Evolutionary conservation across 2,888 invertebrate genomes (phyloP).

Genomic region (Metalampra italica): DNA sequence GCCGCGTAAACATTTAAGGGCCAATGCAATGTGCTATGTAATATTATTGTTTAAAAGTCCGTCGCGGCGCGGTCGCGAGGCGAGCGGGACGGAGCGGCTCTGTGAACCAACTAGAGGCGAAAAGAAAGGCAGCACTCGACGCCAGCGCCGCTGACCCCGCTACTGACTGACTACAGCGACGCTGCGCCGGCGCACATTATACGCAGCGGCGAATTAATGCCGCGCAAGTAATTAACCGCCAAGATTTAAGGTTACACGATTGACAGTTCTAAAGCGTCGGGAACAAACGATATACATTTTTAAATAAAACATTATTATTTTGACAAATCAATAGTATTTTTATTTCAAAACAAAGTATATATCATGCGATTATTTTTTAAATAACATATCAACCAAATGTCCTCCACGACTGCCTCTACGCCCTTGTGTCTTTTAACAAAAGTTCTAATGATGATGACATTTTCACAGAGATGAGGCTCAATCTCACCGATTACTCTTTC

Average conservation of each 20-base stretch:
- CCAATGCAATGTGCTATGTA: neutral
- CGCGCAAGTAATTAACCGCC: constrained; percentile 26
- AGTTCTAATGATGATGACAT: too few relatives aligned
- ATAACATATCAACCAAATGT: too few relatives aligned
- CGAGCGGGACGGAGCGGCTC: constrained; percentile 45
- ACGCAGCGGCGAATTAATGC: constrained; percentile 30
- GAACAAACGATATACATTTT: too few relatives aligned
- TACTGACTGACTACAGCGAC: constrained; percentile 24
- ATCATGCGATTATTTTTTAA: too few relatives aligned
- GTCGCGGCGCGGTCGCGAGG: constrained; percentile 22
- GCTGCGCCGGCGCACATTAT: constrained; percentile 19
- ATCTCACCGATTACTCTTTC: too few relatives aligned
- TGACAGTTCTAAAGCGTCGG: too few relatives aligned
- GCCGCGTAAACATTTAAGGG: constrained; percentile 34
- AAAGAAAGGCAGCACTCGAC: constrained; percentile 47
- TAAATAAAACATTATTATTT: too few relatives aligned
- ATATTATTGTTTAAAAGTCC: constrained; percentile 19
- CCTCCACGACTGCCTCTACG: too few relatives aligned
- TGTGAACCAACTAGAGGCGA: constrained; percentile 48
- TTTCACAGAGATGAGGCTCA: too few relatives aligned
- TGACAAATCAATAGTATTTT: too few relatives aligned
- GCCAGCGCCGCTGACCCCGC: constrained; percentile 31
- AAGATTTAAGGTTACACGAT: constrained; percentile 13
- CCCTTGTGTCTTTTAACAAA: too few relatives aligned
- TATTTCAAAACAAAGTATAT: too few relatives aligned